Evolutionary conservation across 2,888 invertebrate species (phyloP).

Genomic region (Corbicula japonica): DNA sequence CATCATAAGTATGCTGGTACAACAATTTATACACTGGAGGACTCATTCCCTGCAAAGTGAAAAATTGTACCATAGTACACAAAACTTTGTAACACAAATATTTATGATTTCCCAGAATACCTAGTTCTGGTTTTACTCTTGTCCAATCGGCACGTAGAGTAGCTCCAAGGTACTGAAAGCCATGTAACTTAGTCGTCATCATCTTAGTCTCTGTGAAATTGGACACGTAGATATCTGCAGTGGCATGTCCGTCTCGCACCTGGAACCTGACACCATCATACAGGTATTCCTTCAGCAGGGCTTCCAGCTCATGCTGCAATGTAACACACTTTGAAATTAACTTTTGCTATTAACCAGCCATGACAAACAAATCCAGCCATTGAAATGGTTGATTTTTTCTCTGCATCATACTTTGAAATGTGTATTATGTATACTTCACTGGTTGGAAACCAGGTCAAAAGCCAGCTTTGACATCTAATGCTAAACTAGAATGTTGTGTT

Average conservation of each 20-base stretch:
- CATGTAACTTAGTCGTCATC: constrained; percentile 25
- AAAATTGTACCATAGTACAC: neutral
- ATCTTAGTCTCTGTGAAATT: constrained; percentile 15
- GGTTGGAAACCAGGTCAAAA: neutral
- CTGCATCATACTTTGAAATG: neutral
- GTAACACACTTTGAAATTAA: neutral
- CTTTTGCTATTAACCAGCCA: neutral
- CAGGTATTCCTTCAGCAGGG: constrained; percentile 6
- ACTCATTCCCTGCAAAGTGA: neutral
- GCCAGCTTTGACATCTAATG: neutral
- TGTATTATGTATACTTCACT: neutral
- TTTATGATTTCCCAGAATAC: neutral
- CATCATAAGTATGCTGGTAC: neutral
- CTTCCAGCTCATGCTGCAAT: constrained; percentile 27
- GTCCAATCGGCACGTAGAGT: constrained; percentile 4
- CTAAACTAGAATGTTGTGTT: neutral
- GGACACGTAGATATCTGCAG: constrained; percentile 19
- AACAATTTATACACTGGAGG: neutral
- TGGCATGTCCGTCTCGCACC: constrained; percentile 32
- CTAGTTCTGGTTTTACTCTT: neutral
- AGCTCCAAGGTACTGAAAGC: constrained; percentile 16
- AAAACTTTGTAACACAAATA: neutral
- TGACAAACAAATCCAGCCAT: neutral
- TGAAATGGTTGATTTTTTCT: neutral
- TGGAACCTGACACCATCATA: constrained; percentile 26